Base-by-base conservation (phyloP, 2,113 vertebrate genomes). In the Fregata magnificens region DNA sequence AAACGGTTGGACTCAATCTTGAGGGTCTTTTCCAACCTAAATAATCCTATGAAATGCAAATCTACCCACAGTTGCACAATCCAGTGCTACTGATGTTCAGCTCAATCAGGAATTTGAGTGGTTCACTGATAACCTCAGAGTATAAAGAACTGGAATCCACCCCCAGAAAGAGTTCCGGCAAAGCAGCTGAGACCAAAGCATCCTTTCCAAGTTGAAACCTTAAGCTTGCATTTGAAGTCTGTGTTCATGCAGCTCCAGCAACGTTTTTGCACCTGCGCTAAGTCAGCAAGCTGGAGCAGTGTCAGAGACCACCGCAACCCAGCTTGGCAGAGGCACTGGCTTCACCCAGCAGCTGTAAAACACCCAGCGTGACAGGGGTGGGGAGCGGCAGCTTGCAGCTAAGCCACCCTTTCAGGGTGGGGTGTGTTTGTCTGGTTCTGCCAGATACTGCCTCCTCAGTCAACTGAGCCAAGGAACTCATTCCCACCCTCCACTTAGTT, bases 151-250 rank as follows among this genome's bases (percentile, higher is more conserved):
- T 76, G 62, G 56, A 80, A 83, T 44, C 17, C 55, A 50, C 19
- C 26, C 63, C 62, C 31, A 32, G 11, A 34, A 16, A 59, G 20
- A 24, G 32, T 4, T 20, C 59, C 11, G 13, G 74, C 80, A 76
- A 38, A 86, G 69, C 69, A 44, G 62, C 36, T n/a, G 36, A 47
- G 38, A n/a, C 34, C 74, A n/a, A 49, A 76, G 9, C 8, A 6
- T 7, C 67, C 29, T 22, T 50, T 56, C 25, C 49, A 10, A 8
- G 22, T 4, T 20, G 18, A 56, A 44, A 28, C 38, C 28, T 26
- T 9, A 4, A 32, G 17, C 42, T 19, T 8, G 1, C 3, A 0
- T 22, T 9, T 17, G 22, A 47, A 58, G 3, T 2, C 61, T 4
- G 6, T 0, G 32, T 9, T 49, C 40, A 29, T 0, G 0, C 52